Base-by-base conservation (phyloP, 2,888 invertebrate genomes). In the Pristionchus mayeri region DNA sequence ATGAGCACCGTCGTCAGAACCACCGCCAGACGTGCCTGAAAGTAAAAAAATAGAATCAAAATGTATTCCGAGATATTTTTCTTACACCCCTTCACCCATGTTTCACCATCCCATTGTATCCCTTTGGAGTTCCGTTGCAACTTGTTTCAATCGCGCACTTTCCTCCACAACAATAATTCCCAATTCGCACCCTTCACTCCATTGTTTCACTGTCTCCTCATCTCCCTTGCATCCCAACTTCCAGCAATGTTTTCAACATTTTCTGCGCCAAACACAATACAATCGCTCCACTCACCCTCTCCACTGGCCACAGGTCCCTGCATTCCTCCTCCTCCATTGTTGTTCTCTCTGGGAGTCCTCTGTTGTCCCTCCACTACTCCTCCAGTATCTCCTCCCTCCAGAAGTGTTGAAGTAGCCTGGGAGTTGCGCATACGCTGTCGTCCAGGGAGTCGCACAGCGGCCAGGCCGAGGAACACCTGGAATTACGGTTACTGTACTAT, bases 401-500 rank as follows among this genome's bases (percentile, higher is more conserved):
- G 37, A 16, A 60, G 34, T 21, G 84, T 71, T n/a, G 84, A 57
- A 16, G 85, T 84, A 37, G 88, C 84, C 67, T 89, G 88, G 0
- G 89, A 87, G 85, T 97, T 97, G 86, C 97, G 95, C 0, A 97
- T 97, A 93, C 96, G 97, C 94, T 97, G 96, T 94, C 97, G 96
- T 0, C 98, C 98, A 1, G 98, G 98, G 83, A 98, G 97, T 94
- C 98, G 98, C 24, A 98, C 98, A 0, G 98, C 98, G 18, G 98
- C 98, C 92, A 97, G 97, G 93, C 97, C 97, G 85, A 98, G 94
- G 0, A 97, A 96, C 91, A 98, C 71, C 71, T 71, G 71, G 24
- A 24, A 24, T 4, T 24, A 57, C 24, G 24, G 24, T 57, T 57
- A 57, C 24, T 57, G 57, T 24, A 57, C 4, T 21, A 54, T n/a